Conservation (phyloP, 1,140 invertebrate species). For the Nixonia krombeini region DNA sequence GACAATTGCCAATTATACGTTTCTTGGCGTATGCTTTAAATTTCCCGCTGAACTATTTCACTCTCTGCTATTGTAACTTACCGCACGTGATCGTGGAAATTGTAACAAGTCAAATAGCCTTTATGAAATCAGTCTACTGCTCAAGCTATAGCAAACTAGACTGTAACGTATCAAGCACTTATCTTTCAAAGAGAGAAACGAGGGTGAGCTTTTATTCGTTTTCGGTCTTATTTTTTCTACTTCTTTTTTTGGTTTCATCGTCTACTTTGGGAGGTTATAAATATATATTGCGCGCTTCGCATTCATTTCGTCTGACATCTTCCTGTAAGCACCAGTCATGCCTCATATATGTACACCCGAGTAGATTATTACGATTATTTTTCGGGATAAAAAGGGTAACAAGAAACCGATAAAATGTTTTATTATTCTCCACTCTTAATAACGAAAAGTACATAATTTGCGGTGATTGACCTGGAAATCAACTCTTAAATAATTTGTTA, state of each 20-base stretch:
- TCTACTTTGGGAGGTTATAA: conserved; percentile 4
- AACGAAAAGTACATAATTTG: too few relatives aligned
- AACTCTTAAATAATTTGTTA: too few relatives aligned
- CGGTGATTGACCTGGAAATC: too few relatives aligned
- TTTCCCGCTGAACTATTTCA: conserved; percentile 16
- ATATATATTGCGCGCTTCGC: not conserved
- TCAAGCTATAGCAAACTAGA: not conserved
- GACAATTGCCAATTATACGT: too few relatives aligned
- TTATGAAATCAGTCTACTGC: not conserved
- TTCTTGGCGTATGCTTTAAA: conserved; percentile 28
- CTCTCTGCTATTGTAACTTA: too few relatives aligned
- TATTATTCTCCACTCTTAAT: too few relatives aligned
- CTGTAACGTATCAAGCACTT: conserved; percentile 11
- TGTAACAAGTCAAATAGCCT: too few relatives aligned
- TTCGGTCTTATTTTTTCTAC: not conserved
- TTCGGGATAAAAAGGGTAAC: too few relatives aligned
- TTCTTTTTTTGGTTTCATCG: not conserved
- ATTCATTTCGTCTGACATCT: not conserved
- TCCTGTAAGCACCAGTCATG: not conserved
- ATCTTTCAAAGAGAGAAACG: conserved; percentile 8
- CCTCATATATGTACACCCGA: too few relatives aligned
- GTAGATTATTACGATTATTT: too few relatives aligned
- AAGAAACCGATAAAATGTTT: too few relatives aligned
- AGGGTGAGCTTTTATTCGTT: conserved; percentile 6
- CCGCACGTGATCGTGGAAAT: not conserved